Evolutionary conservation across 2,797 vertebrate species (phyloP).

Genomic region (Thalassophryne amazonica): DNA sequence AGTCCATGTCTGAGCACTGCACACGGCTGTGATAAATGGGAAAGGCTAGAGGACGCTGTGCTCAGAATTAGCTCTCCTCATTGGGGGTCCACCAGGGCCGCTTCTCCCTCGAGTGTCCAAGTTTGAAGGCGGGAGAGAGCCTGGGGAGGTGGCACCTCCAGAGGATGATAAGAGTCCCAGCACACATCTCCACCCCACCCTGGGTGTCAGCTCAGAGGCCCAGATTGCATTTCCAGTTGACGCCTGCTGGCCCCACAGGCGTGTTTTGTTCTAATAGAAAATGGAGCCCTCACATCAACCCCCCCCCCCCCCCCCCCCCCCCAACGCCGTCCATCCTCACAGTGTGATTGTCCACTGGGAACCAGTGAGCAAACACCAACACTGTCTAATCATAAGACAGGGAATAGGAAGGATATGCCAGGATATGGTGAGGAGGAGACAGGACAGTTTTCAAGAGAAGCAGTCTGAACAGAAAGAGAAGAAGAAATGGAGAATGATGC

Average conservation of each 20-base stretch:
- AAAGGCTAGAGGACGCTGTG: constrained; percentile 11
- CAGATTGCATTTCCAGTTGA: constrained; percentile 74
- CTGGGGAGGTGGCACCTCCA: constrained; percentile 51
- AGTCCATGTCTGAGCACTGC: constrained; percentile 12
- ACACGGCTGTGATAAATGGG: constrained; percentile 4
- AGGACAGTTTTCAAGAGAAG: constrained; percentile 40
- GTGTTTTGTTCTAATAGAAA: constrained; percentile 74
- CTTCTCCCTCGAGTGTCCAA: constrained; percentile 42
- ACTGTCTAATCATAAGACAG: constrained; percentile 68
- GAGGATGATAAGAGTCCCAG: constrained; percentile 59
- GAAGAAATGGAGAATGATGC: not conserved
- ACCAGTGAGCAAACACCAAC: constrained; percentile 58
- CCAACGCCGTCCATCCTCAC: constrained; percentile 44
- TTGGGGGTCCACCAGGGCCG: constrained; percentile 26
- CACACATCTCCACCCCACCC: constrained; percentile 51
- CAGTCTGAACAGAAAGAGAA: constrained; percentile 21
- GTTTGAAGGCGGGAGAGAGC: constrained; percentile 35
- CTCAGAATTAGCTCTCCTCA: constrained; percentile 42
- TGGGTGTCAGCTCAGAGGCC: constrained; percentile 65
- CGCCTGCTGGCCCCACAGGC: constrained; percentile 65
- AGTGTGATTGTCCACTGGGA: constrained; percentile 63
- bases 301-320: constrained; percentile 4
- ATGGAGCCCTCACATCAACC: constrained; percentile 44
- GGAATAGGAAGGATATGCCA: constrained; percentile 61
- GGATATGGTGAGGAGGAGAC: constrained; percentile 45